Evolutionary conservation across 2,888 invertebrate genomes (phyloP).

Genomic region (Sepioteuthis lessoniana): DNA sequence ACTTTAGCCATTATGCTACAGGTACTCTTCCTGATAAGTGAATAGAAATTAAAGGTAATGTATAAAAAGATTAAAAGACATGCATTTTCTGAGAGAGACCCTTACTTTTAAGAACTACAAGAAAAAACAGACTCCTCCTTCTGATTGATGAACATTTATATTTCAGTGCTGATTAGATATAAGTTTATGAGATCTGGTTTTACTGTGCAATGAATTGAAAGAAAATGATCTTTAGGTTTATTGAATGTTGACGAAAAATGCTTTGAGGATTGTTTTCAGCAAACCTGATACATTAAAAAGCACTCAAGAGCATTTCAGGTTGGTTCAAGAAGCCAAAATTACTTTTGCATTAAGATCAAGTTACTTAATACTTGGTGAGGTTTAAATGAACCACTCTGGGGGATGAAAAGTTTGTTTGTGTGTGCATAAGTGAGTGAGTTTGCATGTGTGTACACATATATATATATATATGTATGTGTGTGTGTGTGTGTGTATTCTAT

Average conservation of each 20-base stretch:
- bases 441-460: neutral
- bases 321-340: neutral
- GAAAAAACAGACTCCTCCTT: neutral
- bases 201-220: neutral
- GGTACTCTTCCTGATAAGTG: too few relatives aligned
- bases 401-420: neutral
- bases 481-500: neutral
- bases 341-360: neutral
- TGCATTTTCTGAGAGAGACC: neutral
- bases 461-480: neutral
- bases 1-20: too few relatives aligned
- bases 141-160: neutral
- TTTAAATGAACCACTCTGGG: neutral
- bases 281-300: slow-evolving; percentile 33
- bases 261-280: slow-evolving; percentile 21
- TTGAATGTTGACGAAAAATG: neutral
- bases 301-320: neutral
- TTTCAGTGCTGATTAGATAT: neutral
- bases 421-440: neutral
- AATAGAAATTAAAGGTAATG: neutral
- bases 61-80: neutral
- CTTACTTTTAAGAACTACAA: neutral
- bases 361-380: neutral
- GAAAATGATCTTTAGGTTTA: neutral
- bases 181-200: neutral